Conservation (phyloP, 2,888 invertebrate genomes). For the Zhengitettix transpicula region DNA sequence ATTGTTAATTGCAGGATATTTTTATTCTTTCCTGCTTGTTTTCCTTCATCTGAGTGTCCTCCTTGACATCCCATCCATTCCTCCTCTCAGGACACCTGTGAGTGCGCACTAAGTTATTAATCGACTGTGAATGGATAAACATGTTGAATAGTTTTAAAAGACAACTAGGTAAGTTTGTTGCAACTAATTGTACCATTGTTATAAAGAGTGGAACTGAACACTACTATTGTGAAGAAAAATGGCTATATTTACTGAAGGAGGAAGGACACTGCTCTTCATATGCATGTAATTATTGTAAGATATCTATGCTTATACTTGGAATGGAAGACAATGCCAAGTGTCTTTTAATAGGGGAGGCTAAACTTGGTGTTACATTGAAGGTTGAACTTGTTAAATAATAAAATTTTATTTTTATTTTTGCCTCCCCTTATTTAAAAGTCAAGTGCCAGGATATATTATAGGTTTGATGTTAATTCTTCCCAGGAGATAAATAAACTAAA, state of each 20-base stretch:
- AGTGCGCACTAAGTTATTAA: not conserved
- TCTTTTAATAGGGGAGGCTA: conserved; percentile 14
- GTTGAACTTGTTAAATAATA: conserved; percentile 11
- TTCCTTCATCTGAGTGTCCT: not conserved
- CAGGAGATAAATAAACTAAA: conserved; percentile 8
- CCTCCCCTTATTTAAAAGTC: conserved; percentile 13
- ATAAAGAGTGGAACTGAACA: not conserved
- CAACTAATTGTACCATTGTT: conserved; percentile 7
- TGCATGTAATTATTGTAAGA: conserved; percentile 14
- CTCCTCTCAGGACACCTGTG: conserved; percentile 7
- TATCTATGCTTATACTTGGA: conserved; percentile 11
- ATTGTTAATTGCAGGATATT: not conserved
- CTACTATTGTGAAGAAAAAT: not conserved
- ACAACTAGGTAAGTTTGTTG: conserved; percentile 9
- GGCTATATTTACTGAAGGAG: not conserved
- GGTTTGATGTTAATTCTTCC: conserved; percentile 14
- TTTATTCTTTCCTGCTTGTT: not conserved
- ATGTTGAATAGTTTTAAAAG: conserved; percentile 2
- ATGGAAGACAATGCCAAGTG: conserved; percentile 13
- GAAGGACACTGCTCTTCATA: conserved; percentile 5
- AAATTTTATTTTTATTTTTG: conserved; percentile 1
- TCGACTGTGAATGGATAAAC: not conserved
- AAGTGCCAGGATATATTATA: conserved; percentile 14
- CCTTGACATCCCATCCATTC: conserved; percentile 4
- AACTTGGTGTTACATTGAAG: conserved; percentile 11